Base-by-base conservation (phyloP, 2,797 vertebrate genomes). In the Pelobates cultripes region DNA sequence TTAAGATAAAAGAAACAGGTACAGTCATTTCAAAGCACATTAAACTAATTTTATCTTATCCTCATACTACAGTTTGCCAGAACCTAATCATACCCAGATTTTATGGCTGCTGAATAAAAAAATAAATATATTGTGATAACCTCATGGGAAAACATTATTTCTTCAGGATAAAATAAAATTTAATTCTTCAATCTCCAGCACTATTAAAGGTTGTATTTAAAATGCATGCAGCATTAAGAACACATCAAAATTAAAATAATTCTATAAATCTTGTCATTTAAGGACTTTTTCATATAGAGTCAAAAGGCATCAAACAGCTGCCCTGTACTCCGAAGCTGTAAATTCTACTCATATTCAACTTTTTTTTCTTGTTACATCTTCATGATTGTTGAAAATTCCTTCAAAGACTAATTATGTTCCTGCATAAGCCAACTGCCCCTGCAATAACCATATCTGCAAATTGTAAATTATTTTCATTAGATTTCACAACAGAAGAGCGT, bases 71-170 rank as follows among this genome's bases (percentile, higher is more conserved):
- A 86, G 76, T 51, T 77, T 44, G 84, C 80, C 43, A 6, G 1
- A 79, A 73, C 78, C 82, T 73, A 53, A 78, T 85, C 66, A 85
- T 87, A 73, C 66, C 43, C 67, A 0, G 85, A 13, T 60, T 80
- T 77, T 67, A 80, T 70, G 68, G 85, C 73, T 84, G 73, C 41
- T 87, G 84, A 81, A 84, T 69, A 77, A 78, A 83, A 89, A 57
- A 88, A 85, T 85, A 85, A 51, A 51, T 73, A 90, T 90, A 90
- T 94, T 95, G 94, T 94, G 96, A 69, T 93, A 91, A 51, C 91
- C 96, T 95, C 95, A 88, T 88, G 94, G 96, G 95, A 93, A 95
- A 93, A 94, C 92, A 92, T 93, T 94, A 94, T 93, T 96, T 94
- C 94, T 94, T 92, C 94, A 90, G 91, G 92, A 96, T 95, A 94